phyloP scores from a whole-genome alignment of 2,888 invertebrate species.

The Monoplex corrugatus region DNA sequence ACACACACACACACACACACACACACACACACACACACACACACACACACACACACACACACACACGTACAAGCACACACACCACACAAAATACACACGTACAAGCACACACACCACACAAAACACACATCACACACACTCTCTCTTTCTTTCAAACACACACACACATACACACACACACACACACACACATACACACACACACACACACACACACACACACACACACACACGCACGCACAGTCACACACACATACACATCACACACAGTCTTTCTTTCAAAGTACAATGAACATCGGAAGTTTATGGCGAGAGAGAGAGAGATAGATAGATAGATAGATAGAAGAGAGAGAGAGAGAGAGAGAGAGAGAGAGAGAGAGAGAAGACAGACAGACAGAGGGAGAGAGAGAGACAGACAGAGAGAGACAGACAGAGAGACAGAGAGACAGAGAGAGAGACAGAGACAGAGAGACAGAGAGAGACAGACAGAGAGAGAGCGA shows the following conservation, averaged over 20 bases:
- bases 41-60: too few species aligned
- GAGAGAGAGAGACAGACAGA: not conserved
- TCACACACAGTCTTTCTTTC: too few species aligned
- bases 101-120: too few species aligned
- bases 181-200: not conserved
- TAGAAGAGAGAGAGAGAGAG: not conserved
- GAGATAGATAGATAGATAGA: not conserved
- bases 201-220: not conserved
- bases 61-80: too few species aligned
- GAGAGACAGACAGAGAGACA: not conserved
- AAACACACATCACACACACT: too few species aligned
- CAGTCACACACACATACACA: too few species aligned
- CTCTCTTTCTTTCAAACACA: too few species aligned
- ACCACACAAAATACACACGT: too few species aligned
- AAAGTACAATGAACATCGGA: not conserved
- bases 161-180: not conserved
- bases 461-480: slow-evolving; percentile 8
- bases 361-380: not conserved
- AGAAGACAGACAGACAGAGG: not conserved
- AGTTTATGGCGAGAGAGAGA: not conserved
- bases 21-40: too few species aligned
- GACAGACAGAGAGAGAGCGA: not conserved
- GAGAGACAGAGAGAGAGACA: not conserved
- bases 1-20: too few species aligned
- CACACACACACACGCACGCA: not conserved